Evolutionary conservation across 2,113 vertebrate species (phyloP), one percentile per base, ranked within the genome.

Genomic region (Campylomormyrus tamandua): DNA sequence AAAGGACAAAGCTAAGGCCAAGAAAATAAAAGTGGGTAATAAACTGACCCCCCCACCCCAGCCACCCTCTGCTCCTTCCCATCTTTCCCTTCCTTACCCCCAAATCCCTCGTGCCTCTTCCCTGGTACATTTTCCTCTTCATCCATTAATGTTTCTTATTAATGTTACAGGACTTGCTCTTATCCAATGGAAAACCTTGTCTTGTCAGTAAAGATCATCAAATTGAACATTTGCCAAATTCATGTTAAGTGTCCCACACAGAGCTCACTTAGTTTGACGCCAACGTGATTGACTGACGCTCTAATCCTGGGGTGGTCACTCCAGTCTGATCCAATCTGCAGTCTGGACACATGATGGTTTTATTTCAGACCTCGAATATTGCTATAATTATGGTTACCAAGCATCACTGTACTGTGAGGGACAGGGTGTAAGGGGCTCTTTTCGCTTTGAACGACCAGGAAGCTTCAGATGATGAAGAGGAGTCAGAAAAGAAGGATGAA

Each of bases 1-100:
- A 93, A 94, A 93, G 90, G 92, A 93, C 74, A 93, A 94, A 85
- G 8, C 93, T 83, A 94, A 94, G 89, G 13, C 89, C 48, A 93
- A 90, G 91, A 94, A 93, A 53, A 89, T 53, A 3, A 93, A 93
- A 93, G 94, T 95, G 91, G 90, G 93, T 94, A 53, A 83, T 86
- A 45, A 50, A 84, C 90, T 84, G 66, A 0, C 19, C 84, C 31
- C 42, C 45, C 35, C 27, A 10, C 53, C 27, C 19, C 35, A 10
- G 66, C 45, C 49, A 5, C 53, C 19, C 42, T 13, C 52, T 45
- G 13, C 66, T 70, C 62, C 62, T 31, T 31, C 62, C 27, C n/a
- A 27, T 27, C 3, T 70, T 31, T 70, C 27, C n/a, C 62, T 39
- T 35, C 49, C 19, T 48, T 24, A n/a, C 8, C 35, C 15, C 11